phyloP scores from a whole-genome alignment of 2,797 vertebrate species.

The Heterohyrax brucei region DNA sequence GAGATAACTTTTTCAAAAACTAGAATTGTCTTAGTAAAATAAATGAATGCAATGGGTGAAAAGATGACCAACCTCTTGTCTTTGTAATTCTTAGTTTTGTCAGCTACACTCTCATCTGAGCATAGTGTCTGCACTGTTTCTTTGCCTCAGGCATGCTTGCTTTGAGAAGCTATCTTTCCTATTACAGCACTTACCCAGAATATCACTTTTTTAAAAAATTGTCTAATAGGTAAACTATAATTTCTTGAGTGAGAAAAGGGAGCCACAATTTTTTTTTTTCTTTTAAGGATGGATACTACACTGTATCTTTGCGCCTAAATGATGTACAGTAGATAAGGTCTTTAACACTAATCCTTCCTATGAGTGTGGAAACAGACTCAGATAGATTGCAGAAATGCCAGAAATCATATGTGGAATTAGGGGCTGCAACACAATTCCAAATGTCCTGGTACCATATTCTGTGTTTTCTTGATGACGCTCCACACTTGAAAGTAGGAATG shows the following conservation, averaged over 20 bases:
- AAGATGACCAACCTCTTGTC: not conserved
- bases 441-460: slow-evolving; percentile 18
- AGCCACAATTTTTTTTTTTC: not conserved
- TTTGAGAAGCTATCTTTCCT: slow-evolving; percentile 10
- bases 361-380: not conserved
- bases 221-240: not conserved
- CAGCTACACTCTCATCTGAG: not conserved
- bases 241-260: slow-evolving; percentile 3
- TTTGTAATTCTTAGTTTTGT: not conserved
- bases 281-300: not conserved
- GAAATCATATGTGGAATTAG: slow-evolving; percentile 1
- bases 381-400: not conserved
- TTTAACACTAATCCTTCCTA: slow-evolving; percentile 26
- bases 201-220: not conserved
- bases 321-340: not conserved
- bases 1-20: not conserved
- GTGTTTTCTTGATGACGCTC: not conserved
- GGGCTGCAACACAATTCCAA: slow-evolving; percentile 16
- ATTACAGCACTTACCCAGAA: not conserved
- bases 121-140: not conserved
- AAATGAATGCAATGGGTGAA: not conserved
- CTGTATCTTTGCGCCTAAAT: not conserved
- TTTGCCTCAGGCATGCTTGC: slow-evolving; percentile 19
- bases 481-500: slow-evolving; percentile 20
- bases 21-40: not conserved